phyloP scores from a whole-genome alignment of 2,888 invertebrate genomes.

The Volucella inflata region DNA sequence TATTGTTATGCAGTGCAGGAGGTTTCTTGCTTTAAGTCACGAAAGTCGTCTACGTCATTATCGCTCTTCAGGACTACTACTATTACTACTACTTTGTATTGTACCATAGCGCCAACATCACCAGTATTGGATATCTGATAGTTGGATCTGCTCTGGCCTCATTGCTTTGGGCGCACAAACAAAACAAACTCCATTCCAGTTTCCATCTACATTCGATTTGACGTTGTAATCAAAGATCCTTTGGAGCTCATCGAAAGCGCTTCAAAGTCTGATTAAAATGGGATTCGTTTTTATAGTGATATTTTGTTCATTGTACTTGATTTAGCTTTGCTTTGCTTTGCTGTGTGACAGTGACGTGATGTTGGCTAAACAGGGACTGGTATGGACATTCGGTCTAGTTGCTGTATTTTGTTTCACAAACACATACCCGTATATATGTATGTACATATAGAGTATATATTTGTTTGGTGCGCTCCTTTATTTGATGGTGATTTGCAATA shows the following conservation, averaged over 20 bases:
- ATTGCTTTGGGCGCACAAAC: constrained; percentile 72
- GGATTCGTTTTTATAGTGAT: constrained; percentile 73
- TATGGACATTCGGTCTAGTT: background rate
- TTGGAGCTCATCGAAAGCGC: constrained; percentile 74
- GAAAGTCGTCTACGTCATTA: constrained; percentile 67
- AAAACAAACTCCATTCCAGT: constrained; percentile 70
- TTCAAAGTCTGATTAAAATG: constrained; percentile 75
- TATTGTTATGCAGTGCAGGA: constrained; percentile 67
- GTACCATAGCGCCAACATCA: constrained; percentile 15
- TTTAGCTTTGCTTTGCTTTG: constrained; percentile 53
- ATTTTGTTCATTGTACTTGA: constrained; percentile 69
- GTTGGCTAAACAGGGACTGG: background rate
- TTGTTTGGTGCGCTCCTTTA: constrained; percentile 57
- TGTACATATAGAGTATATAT: constrained; percentile 3
- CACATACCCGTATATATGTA: no score
- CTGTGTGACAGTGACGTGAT: constrained; percentile 18
- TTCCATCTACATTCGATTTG: constrained; percentile 72
- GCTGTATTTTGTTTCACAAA: constrained; percentile 2
- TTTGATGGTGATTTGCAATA: constrained; percentile 70
- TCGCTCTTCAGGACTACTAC: constrained; percentile 27
- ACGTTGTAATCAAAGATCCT: constrained; percentile 73
- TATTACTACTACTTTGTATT: background rate
- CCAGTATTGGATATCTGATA: constrained; percentile 43
- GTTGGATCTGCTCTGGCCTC: constrained; percentile 63
- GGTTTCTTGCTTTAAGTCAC: constrained; percentile 45